Evolutionary conservation across 2,113 vertebrate genomes (phyloP).

Genomic region (Siniperca knerii): DNA sequence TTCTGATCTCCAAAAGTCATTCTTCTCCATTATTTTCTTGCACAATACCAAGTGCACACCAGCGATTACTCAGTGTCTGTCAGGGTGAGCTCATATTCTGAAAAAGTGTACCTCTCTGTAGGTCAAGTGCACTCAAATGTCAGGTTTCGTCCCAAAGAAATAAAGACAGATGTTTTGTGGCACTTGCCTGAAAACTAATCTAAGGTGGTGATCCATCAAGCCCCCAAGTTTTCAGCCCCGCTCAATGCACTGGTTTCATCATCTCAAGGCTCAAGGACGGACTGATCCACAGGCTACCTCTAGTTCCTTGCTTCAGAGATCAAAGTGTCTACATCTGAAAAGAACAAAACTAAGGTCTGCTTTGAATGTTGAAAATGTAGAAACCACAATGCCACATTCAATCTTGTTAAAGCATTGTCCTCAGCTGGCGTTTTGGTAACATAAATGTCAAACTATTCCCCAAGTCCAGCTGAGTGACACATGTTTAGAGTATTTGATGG

Average conservation of each 20-base stretch:
- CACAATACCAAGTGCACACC: constrained; percentile 38
- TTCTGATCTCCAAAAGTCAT: constrained; percentile 51
- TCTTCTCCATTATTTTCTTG: constrained; percentile 56
- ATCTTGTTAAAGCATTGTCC: constrained; percentile 62
- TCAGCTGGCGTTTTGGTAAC: constrained; percentile 53
- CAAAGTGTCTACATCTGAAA: constrained; percentile 61
- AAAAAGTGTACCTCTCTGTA: constrained; percentile 48
- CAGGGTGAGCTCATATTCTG: constrained; percentile 45
- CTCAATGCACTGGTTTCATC: constrained; percentile 64
- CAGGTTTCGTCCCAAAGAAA: constrained; percentile 69
- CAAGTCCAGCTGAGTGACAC: constrained; percentile 50
- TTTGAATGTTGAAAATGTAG: constrained; percentile 49
- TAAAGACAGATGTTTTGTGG: constrained; percentile 73
- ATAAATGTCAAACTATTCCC: constrained; percentile 59
- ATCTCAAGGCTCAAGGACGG: constrained; percentile 55
- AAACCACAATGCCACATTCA: constrained; percentile 63
- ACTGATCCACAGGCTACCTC: constrained; percentile 48
- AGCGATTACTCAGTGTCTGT: constrained; percentile 59
- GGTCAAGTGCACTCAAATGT: constrained; percentile 75
- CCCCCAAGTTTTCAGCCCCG: constrained; percentile 38
- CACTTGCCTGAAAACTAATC: constrained; percentile 71
- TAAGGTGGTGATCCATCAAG: constrained; percentile 72
- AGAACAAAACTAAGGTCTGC: constrained; percentile 34
- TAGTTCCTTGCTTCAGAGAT: constrained; percentile 58
- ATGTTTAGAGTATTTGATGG: constrained; percentile 68